Base-by-base conservation (phyloP, 2,113 vertebrate species). In the Tonatia bakeri region DNA sequence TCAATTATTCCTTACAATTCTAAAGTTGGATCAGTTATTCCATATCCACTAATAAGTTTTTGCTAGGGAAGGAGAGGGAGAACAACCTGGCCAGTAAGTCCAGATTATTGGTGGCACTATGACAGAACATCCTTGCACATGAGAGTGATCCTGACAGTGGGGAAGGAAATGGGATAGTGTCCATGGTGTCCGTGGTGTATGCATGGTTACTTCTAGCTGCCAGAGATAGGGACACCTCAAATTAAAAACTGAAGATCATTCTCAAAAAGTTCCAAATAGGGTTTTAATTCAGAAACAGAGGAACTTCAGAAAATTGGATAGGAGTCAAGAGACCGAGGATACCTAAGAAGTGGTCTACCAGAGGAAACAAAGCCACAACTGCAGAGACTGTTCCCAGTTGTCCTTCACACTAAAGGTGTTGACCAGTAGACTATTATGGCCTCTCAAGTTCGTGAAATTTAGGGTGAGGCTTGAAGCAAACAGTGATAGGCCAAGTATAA, bases 241-340 rank as follows among this genome's bases (percentile, higher is more conserved):
- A 47, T 61, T 76, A 65, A 93, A 89, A 79, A 72, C 73, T 72
- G n/a, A 75, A 90, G 59, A 45, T 54, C 31, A 47, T 15, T 26
- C 33, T 76, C 28, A 47, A 50, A 87, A 84, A 85, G 31, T 54
- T n/a, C 50, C 50, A 80, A 69, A 70, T 75, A 20, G 83, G 17
- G 24, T 85, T 95, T 90, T 95, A 87, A n/a, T 90, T 82, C 56
- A 73, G 65, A 95, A 96, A 77, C 59, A 43, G 33, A 88, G 61
- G 19, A 89, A 56, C 36, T 65, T 85, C 69, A 89, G 91, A 70
- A 89, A 88, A 93, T 28, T 86, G 7, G 3, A 26, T 47, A 87
- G 28, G 17, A 72, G 22, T 4, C 19, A 82, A 77, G 43, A 92
- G 19, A 80, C 40, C n/a, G 31, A 90, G 50, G 70, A 67, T 33